Evolutionary conservation across 2,113 vertebrate species (phyloP).

Genomic region (Eublepharis macularius): DNA sequence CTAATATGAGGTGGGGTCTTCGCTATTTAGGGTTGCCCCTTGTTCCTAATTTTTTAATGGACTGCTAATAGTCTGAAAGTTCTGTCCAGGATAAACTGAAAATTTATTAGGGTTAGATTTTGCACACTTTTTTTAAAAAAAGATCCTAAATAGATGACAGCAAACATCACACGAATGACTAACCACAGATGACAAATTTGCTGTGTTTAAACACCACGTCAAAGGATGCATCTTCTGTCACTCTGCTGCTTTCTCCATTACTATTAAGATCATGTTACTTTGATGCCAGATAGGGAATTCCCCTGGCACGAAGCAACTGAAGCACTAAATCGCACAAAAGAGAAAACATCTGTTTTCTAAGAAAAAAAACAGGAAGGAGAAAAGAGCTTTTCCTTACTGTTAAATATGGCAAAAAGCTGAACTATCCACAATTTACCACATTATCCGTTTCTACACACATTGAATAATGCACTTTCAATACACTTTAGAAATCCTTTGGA

Average conservation of each 20-base stretch:
- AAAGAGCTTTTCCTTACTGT: not conserved
- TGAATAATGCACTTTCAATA: no score
- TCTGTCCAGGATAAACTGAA: not conserved
- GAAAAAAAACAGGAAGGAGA: not conserved
- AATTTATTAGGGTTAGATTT: not conserved
- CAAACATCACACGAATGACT: not conserved
- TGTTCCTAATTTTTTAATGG: not conserved
- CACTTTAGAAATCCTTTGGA: no score
- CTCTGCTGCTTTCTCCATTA: not conserved
- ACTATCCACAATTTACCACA: not conserved
- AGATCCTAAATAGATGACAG: not conserved
- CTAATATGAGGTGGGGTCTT: not conserved
- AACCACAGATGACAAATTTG: not conserved
- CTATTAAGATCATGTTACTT: not conserved
- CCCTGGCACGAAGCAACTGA: not conserved
- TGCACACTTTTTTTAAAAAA: not conserved
- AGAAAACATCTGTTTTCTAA: not conserved
- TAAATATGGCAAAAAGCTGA: not conserved
- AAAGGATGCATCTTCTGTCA: conserved; percentile 2
- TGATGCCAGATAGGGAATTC: not conserved
- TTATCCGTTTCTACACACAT: no score
- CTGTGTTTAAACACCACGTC: not conserved
- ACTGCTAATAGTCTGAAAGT: not conserved
- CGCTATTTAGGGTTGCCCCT: not conserved
- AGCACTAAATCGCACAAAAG: not conserved